Base-by-base conservation (phyloP, 2,113 vertebrate genomes). In the Arizona elegans region DNA sequence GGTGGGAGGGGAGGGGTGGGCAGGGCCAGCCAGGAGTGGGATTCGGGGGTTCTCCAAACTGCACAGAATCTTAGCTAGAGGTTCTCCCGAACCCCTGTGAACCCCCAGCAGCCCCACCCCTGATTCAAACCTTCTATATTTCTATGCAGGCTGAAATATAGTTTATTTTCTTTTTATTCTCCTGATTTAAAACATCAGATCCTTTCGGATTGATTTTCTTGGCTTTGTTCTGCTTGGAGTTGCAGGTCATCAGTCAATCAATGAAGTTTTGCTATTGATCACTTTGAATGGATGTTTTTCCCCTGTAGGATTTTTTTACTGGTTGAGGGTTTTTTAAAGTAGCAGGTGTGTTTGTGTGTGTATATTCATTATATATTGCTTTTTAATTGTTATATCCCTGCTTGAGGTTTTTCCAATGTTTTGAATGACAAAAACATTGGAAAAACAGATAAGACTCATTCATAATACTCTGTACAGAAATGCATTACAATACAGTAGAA, bases 121-220 rank as follows among this genome's bases (percentile, higher is more conserved):
- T 47, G 43, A 47, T 47, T 47, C 43, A 47, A 47, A 47, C 43
- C 43, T 47, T 47, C 43, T 47, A 47, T 47, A 47, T 47, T 47
- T 47, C 43, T 47, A 47, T 5, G 43, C 43, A 47, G 93, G 92
- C 29, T 33, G 38, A 62, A 7, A 53, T 90, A 33, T 0, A 0
- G 86, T 93, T 94, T 95, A 93, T 5, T 55, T 19, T 29, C 13
- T 91, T 87, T 38, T 21, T 62, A 0, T 59, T 55, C 90, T 54
- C 11, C 21, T 56, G 70, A 86, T 81, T 59, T 93, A 9, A 81
- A 81, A 43, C 75, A 81, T 38, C 33, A 81, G 33, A 81, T 81
- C 70, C 19, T 81, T 81, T 6, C 2, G 2, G 15, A 81, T 38
- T 81, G 70, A 38, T 81, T 81, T 81, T 81, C 33, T 81, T 81